Evolutionary conservation across 30 jellyfish, hydroid and myxozoan species (phyloP).

Genomic region (Mastigias papua): DNA sequence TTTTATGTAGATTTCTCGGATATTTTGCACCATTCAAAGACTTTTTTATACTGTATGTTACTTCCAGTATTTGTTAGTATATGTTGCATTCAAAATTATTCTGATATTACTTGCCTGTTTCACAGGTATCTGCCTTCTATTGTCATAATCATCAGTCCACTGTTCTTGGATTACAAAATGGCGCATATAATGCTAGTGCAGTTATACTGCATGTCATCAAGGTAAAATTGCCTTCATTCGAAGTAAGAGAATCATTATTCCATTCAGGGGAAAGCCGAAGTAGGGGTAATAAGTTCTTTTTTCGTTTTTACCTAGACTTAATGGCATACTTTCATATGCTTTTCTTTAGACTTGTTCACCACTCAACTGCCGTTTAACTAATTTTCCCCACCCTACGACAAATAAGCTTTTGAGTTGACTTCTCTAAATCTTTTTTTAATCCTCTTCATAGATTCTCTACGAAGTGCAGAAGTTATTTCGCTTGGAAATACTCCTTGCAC

Average conservation of each 20-base stretch:
- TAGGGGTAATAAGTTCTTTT: too few species aligned
- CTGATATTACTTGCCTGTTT: background rate
- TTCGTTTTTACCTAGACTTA: too few species aligned
- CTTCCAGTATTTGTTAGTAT: too few species aligned
- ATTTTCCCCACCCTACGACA: background rate
- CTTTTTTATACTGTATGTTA: too few species aligned
- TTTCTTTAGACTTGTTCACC: too few species aligned
- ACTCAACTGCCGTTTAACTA: too few species aligned
- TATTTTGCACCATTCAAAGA: too few species aligned
- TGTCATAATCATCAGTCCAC: constrained; percentile 77
- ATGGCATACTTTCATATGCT: too few species aligned
- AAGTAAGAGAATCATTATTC: too few species aligned
- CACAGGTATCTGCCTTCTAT: constrained; percentile 68
- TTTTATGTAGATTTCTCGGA: too few species aligned
- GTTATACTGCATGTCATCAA: constrained; percentile 66
- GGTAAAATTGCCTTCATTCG: constrained; percentile 14
- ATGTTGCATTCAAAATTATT: too few species aligned
- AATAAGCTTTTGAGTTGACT: background rate
- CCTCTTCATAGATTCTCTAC: constrained; percentile 46
- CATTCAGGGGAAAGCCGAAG: too few species aligned
- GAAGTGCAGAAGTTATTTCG: constrained; percentile 49
- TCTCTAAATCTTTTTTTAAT: background rate
- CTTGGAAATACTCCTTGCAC: constrained; percentile 49
- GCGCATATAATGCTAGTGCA: constrained; percentile 84
- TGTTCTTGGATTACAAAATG: constrained; percentile 70